Conservation (phyloP, 2,888 invertebrate species). For the Molanna angustata region DNA sequence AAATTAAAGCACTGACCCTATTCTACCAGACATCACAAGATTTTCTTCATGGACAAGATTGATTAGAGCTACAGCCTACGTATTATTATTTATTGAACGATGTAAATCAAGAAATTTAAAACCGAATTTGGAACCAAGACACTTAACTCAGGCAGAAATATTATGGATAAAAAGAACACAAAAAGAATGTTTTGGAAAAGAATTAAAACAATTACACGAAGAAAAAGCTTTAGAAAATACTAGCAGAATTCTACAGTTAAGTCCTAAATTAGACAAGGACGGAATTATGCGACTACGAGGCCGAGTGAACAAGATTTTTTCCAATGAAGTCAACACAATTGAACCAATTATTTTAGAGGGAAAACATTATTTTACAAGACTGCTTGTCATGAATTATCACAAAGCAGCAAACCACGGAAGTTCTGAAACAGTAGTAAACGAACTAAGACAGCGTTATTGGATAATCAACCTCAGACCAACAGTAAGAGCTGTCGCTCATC, state of each 20-base stretch:
- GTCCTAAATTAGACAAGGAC: not conserved
- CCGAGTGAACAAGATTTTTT: not conserved
- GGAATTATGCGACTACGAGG: not conserved
- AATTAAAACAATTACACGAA: not conserved
- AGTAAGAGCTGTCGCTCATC: slow-evolving; percentile 12
- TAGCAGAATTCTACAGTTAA: not conserved
- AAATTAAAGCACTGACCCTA: no score
- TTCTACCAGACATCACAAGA: not conserved
- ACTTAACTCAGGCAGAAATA: not conserved
- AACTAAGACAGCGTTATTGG: slow-evolving; percentile 34
- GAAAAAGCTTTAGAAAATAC: not conserved
- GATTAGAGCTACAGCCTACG: slow-evolving; percentile 1
- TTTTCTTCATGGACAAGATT: not conserved
- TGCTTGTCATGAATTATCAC: slow-evolving; percentile 26
- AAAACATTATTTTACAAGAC: slow-evolving; percentile 19
- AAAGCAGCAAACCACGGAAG: slow-evolving; percentile 7
- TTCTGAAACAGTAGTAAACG: slow-evolving; percentile 29
- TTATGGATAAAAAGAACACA: not conserved
- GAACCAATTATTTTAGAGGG: slow-evolving; percentile 32
- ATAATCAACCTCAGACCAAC: slow-evolving; percentile 29
- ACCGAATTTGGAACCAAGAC: not conserved
- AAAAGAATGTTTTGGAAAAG: not conserved
- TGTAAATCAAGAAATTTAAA: not conserved
- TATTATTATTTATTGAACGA: not conserved
- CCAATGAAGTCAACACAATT: not conserved